Evolutionary conservation across 1,140 invertebrate genomes (phyloP).

Genomic region (Colletes latitarsis): DNA sequence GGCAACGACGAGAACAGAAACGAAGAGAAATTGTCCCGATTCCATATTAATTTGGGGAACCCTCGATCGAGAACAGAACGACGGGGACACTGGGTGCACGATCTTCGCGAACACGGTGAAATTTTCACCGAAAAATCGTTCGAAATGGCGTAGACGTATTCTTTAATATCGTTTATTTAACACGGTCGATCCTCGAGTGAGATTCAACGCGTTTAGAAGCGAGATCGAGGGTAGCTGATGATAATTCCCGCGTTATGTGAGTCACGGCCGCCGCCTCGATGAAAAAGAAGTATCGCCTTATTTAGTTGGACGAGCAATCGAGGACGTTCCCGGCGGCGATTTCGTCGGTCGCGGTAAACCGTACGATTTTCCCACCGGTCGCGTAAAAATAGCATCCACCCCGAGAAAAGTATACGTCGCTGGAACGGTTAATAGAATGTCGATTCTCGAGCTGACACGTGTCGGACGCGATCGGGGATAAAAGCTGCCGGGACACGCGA

Average conservation of each 20-base stretch:
- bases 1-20: constrained; percentile 44
- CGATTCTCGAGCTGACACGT: constrained; percentile 34
- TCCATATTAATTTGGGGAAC: neutral
- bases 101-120: neutral
- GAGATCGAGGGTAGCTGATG: neutral
- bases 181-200: too few species aligned
- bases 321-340: constrained; percentile 1
- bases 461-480: constrained; percentile 39
- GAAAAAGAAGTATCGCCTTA: constrained; percentile 18
- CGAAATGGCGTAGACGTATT: too few species aligned
- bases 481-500: constrained; percentile 17
- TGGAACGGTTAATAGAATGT: constrained; percentile 40
- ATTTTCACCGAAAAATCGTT: constrained; percentile 10
- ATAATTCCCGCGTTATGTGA: neutral
- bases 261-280: constrained; percentile 5
- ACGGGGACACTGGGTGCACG: constrained; percentile 45
- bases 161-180: too few species aligned
- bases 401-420: neutral
- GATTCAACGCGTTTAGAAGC: neutral
- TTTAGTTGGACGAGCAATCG: constrained; percentile 21
- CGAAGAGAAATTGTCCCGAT: neutral
- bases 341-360: neutral
- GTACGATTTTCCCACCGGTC: constrained; percentile 11
- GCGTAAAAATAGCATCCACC: neutral
- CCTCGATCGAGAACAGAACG: neutral